These are phyloP conservation scores for Bubalus kerabau DNA, from an alignment of 2,113 vertebrate species.

Conservation along the genomic window DNA sequence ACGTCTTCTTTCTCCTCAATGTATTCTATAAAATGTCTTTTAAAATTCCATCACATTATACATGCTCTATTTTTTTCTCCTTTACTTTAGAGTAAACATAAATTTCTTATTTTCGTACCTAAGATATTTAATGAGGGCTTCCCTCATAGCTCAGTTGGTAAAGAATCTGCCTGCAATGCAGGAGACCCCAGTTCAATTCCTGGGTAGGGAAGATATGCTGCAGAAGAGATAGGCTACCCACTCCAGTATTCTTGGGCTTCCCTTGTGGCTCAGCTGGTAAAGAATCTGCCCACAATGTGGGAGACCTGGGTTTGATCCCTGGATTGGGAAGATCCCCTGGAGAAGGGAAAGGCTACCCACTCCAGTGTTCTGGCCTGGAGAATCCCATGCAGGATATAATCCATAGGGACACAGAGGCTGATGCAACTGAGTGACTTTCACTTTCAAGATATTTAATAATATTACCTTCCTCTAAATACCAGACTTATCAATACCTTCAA, in stretches of 20 bases:
- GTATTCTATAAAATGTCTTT: background rate
- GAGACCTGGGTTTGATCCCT: background rate
- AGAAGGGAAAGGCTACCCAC: background rate
- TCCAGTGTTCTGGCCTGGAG: background rate
- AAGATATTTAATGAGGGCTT: background rate
- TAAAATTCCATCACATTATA: background rate
- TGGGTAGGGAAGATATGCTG: rapidly evolving
- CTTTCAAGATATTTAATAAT: background rate
- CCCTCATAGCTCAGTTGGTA: background rate
- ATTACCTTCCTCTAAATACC: background rate
- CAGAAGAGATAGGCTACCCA: background rate
- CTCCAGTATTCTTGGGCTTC: background rate
- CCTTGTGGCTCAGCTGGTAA: background rate
- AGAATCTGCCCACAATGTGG: background rate
- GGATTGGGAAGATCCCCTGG: background rate
- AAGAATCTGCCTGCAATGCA: background rate
- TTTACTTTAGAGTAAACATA: background rate
- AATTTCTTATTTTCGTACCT: background rate
- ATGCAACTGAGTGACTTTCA: background rate
- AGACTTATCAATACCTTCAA: background rate
- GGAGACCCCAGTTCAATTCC: background rate
- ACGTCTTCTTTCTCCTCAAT: background rate
- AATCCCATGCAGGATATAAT: background rate
- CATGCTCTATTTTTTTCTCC: background rate
- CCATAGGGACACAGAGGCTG: no score